Evolutionary conservation across 2,797 vertebrate species (phyloP).

Genomic region (Eremophila alpestris): DNA sequence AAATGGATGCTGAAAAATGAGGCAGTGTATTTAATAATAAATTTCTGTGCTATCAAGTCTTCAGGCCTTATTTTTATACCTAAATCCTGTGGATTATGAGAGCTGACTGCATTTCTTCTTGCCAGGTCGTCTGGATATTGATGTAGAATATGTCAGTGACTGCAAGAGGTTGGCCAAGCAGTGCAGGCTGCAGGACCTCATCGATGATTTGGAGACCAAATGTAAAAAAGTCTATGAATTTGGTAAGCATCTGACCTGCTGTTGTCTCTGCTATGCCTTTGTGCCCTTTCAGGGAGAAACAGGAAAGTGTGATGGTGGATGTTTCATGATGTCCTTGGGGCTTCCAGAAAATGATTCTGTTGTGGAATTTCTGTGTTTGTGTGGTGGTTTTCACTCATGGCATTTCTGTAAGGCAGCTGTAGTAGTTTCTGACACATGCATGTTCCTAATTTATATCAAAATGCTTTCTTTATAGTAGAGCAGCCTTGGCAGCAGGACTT

Average conservation of each 20-base stretch:
- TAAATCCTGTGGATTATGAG: background rate
- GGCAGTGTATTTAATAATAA: background rate
- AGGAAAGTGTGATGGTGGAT: background rate
- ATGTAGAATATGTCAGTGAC: slow-evolving; percentile 90
- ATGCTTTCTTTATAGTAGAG: background rate
- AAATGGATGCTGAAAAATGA: background rate
- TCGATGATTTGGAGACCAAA: slow-evolving; percentile 90
- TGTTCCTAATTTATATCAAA: background rate
- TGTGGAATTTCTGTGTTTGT: background rate
- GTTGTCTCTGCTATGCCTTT: background rate
- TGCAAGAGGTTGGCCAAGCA: slow-evolving; percentile 94
- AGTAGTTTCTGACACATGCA: background rate
- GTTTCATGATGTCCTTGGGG: background rate
- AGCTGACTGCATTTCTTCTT: background rate
- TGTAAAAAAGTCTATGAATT: slow-evolving; percentile 93
- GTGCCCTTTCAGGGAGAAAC: background rate
- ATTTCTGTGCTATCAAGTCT: background rate
- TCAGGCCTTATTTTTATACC: background rate
- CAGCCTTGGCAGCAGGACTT: background rate
- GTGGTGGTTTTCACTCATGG: background rate
- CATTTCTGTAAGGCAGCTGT: background rate
- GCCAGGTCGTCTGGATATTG: slow-evolving; percentile 88
- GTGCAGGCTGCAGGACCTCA: slow-evolving; percentile 90
- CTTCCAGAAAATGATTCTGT: background rate
- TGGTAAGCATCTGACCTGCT: slow-evolving; percentile 76